Evolutionary conservation across 2,797 vertebrate species (phyloP).

Genomic region (Odontamblyopus rebecca): DNA sequence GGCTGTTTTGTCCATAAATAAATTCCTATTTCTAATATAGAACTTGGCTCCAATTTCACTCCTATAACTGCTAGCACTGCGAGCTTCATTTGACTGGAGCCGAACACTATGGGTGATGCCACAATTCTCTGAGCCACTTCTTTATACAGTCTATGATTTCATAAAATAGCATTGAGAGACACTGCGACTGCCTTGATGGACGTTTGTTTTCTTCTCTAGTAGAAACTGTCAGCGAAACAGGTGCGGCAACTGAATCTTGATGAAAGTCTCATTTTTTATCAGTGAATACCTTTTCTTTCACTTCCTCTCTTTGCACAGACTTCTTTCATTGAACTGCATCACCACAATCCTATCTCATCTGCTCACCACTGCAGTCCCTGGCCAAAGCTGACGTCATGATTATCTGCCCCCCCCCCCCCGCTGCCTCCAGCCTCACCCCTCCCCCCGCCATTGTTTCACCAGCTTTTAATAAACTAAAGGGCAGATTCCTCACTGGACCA

Average conservation of each 20-base stretch:
- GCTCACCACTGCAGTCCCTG: slow-evolving; percentile 20
- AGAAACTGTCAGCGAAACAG: slow-evolving; percentile 28
- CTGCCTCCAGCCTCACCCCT: slow-evolving; percentile 42
- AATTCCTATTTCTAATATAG: no score
- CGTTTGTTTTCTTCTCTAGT: not conserved
- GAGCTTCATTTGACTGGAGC: no score
- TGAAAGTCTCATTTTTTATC: slow-evolving; percentile 7
- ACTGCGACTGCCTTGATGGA: not conserved
- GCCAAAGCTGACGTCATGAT: slow-evolving; percentile 41
- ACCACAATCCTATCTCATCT: slow-evolving; percentile 35
- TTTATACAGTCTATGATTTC: no score
- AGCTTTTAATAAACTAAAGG: slow-evolving; percentile 87
- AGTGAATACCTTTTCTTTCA: slow-evolving; percentile 11
- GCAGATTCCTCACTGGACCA: slow-evolving; percentile 79
- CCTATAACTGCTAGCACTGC: no score
- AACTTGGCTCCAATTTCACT: no score
- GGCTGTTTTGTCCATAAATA: no score
- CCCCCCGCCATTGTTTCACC: slow-evolving; percentile 79
- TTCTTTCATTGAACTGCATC: slow-evolving; percentile 37
- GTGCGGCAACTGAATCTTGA: slow-evolving; percentile 28
- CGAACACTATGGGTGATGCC: no score
- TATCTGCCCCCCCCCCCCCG: slow-evolving; percentile 25
- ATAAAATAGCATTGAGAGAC: not conserved
- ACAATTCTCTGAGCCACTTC: no score
- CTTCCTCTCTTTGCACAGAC: slow-evolving; percentile 10